A percentile compares a stretch with the other conserved stretches of the same genome.
Conservation (phyloP, 30 jellyfish, hydroid and myxozoan genomes). For the Aurelia aurita region DNA sequence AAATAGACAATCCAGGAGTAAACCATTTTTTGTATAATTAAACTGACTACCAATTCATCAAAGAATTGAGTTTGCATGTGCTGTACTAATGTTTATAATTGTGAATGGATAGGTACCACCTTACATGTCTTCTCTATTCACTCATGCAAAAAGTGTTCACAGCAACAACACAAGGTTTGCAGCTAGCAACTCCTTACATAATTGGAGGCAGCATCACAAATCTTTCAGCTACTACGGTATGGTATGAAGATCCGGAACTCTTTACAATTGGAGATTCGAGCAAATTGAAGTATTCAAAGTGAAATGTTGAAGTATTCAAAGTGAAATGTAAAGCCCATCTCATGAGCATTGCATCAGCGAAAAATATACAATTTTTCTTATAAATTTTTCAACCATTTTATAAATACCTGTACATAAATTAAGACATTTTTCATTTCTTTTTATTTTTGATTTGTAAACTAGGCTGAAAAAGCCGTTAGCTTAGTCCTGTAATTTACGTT, state of each 20-base stretch:
- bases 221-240: conserved; percentile 30
- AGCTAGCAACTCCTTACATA: too few species aligned
- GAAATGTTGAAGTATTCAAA: too few species aligned
- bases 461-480: conserved; percentile 41
- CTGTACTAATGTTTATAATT: conserved; percentile 25
- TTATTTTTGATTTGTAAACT: conserved; percentile 8
- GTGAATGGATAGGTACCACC: conserved; percentile 61
- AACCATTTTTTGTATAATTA: conserved; percentile 26
- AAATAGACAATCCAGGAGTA: conserved; percentile 36
- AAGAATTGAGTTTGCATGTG: conserved; percentile 52
- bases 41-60: conserved; percentile 55
- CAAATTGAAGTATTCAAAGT: too few species aligned
- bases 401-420: background rate
- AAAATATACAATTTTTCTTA: too few species aligned
- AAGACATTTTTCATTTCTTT: background rate
- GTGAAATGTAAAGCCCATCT: too few species aligned
- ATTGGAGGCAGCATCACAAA: conserved; percentile 24
- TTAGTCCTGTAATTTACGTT: conserved; percentile 43
- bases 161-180: conserved; percentile 22
- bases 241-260: background rate
- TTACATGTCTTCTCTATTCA: conserved; percentile 55
- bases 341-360: too few species aligned
- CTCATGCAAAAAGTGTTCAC: conserved; percentile 22
- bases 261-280: too few species aligned
- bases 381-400: too few species aligned